Evolutionary conservation across 2,113 vertebrate genomes (phyloP), one percentile per base, ranked within the genome.

Genomic region (Labeo rohita): DNA sequence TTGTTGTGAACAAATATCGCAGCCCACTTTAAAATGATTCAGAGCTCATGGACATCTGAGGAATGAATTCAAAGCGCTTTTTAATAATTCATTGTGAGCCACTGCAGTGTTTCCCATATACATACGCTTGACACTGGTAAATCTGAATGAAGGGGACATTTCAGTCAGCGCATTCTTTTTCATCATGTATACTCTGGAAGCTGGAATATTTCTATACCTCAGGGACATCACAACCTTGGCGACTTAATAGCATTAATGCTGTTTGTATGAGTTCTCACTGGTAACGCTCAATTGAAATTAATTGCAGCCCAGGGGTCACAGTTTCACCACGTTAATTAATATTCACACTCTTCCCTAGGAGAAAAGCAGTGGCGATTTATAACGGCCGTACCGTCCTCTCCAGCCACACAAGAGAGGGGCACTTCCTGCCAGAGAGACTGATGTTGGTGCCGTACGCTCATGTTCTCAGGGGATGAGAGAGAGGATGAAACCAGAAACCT

Each of bases 261-360:
- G 47, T 59, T 72, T 74, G 70, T 34, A 28, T 49, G n/a, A 74
- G 23, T 47, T 74, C 56, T 54, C 8, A 13, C 43, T 65, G 54
- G 23, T 56, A 45, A 16, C 16, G 45, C 56, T 83, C 68, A 83
- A 75, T 52, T 66, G 18, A 73, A 66, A 83, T 81, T 77, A 66
- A 83, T 76, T 23, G 56, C 21, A 12, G 43, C 45, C 72, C 59
- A 43, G 50, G 80, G 80, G 61, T 75, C 73, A 68, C 43, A 6
- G 49, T 87, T 39, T 47, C 80, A 83, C 65, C 3, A 12, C 43
- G 70, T 83, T 82, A 83, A 87, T 77, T 76, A 83, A 83, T 50
- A 86, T 65, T 23, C 68, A 86, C 49, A 63, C 8, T 18, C 43
- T 73, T 59, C 23, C 84, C 76, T 43, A 13, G 49, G 47, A 77